Base-by-base conservation (phyloP, 2,797 vertebrate species). In the Triplophysa yarkandensis region DNA sequence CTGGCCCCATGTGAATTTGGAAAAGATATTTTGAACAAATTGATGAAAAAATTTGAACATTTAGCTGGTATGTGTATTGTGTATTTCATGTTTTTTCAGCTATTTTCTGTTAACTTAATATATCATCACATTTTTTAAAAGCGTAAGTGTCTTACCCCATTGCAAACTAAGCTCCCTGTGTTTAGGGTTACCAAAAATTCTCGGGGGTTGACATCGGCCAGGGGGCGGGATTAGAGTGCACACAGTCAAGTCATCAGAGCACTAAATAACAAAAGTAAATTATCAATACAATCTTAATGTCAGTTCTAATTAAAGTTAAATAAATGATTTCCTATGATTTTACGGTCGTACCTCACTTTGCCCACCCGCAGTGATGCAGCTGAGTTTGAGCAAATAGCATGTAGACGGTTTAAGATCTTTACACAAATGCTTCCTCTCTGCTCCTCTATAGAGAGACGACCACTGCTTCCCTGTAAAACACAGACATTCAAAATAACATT, bases 121-220 rank as follows among this genome's bases (percentile, higher is more conserved):
- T 7, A 17, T 6, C 16, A 41, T 2, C 1, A 46, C n/a, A 19
- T 2, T 1, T 16, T 46, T 6, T 46, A 36, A 28, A 30, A 19
- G 48, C 21, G 17, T 19, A 62, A 74, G 9, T 57, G 39, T 6
- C 95, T 95, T 86, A 99, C 98, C 95, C 98, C 98, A 99, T 57
- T 97, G 93, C 75, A 99, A 89, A 87, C 94, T 93, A 72, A 98
- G 92, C 81, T 98, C 97, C 90, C 94, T 95, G 92, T 98, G 98
- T 90, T 95, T 97, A 65, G 95, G 93, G 90, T 94, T 96, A 78
- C 95, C 96, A 86, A 95, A 80, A 65, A 95, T 89, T 79, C 94
- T 87, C 0, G 95, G 95, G 0, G 94, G 92, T 71, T 91, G 93
- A 87, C 96, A 98, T 63, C 84, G 92, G n/a, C 94, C 95, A 8